Base-by-base conservation (phyloP, 2,113 vertebrate species). In the Psittacula cyanocephala region DNA sequence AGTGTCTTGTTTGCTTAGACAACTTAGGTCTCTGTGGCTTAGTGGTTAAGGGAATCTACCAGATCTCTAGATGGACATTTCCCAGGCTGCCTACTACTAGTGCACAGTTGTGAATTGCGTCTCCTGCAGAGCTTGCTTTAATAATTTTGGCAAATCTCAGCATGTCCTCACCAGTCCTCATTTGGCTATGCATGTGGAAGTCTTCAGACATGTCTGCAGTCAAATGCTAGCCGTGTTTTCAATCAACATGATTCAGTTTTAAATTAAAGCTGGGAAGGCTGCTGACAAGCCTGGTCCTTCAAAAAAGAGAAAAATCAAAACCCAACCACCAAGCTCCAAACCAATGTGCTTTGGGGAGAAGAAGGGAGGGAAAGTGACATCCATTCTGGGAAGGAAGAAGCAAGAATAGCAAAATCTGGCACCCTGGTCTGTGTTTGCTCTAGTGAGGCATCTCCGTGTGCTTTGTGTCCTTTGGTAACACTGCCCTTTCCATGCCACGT, bases 151-250 rank as follows among this genome's bases (percentile, higher is more conserved):
- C 65, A 95, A 86, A 72, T 67, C 39, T 81, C 37, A n/a, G 63
- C 23, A 37, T 59, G 78, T 94, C 87, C 88, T 95, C 89, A 83
- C 88, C 81, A 95, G 64, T 94, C 71, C 43, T 92, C 24, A 0
- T 89, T 95, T 96, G 77, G 57, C 69, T 89, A 64, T 0, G n/a
- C 88, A 92, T 89, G 81, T 96, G 93, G 83, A 96, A 95, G 76
- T 93, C 95, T 91, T 95, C 91, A 96, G 89, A 88, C 75, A 43
- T 87, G 85, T 83, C 88, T 95, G 91, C 59, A 96, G 85, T 91
- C 47, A 4, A 80, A 92, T 94, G 91, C 80, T 96, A 79, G 77
- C 68, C 43, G 0, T 96, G 81, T 97, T 96, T 95, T 95, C 91
- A 95, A 77, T 96, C 91, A 94, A 88, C 84, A 91, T 37, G 6